phyloP scores from a whole-genome alignment of 2,888 invertebrate species.

The Tenthredo amoena region DNA sequence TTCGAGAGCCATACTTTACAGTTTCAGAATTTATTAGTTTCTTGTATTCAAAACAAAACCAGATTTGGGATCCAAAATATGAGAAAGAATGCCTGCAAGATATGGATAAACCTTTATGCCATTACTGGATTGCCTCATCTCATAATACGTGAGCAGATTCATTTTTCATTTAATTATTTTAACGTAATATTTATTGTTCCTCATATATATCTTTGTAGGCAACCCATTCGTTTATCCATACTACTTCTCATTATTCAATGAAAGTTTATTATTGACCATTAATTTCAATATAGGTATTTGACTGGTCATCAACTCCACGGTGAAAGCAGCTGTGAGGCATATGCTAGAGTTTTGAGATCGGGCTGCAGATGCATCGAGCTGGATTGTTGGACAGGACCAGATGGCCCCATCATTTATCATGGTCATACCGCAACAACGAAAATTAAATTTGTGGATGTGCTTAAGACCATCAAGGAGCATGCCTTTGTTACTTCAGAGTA shows the following conservation, averaged over 20 bases:
- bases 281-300: conserved; percentile 86
- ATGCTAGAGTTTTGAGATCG: conserved; percentile 92
- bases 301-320: conserved; percentile 99
- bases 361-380: conserved; percentile 98
- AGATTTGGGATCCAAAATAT: conserved; percentile 90
- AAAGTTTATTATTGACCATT: conserved; percentile 39
- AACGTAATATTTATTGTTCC: neutral
- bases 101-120: conserved; percentile 92
- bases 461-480: conserved; percentile 96
- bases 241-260: neutral
- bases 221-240: neutral
- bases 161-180: neutral
- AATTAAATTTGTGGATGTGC: conserved; percentile 96
- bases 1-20: conserved; percentile 91
- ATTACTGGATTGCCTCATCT: conserved; percentile 98
- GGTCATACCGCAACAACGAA: conserved; percentile 98
- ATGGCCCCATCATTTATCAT: conserved; percentile 97
- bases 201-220: neutral
- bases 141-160: conserved; percentile 90
- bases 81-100: conserved; percentile 92
- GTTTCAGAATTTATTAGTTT: conserved; percentile 93
- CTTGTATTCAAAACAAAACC: conserved; percentile 96
- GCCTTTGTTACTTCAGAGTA: conserved; percentile 95
- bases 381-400: conserved; percentile 99
- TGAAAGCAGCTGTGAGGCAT: conserved; percentile 97